Evolutionary conservation across 2,797 vertebrate species (phyloP), one percentile per base, ranked within the genome.

Genomic region (Peromyscus nudipes): DNA sequence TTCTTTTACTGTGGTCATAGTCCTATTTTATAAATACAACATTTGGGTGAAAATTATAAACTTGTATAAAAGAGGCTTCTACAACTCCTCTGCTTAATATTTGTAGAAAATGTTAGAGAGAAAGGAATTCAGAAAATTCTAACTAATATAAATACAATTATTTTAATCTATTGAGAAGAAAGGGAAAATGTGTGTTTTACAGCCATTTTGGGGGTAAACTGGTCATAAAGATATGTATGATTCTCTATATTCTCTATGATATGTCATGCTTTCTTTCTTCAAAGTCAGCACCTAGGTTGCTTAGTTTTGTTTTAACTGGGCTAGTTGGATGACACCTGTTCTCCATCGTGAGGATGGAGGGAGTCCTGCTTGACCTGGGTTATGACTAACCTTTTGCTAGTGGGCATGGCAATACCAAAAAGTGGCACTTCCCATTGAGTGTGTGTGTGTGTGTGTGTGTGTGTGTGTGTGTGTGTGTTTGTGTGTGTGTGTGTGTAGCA

Each of bases 1-100:
- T 85, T 49, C 21, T 95, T 93, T 19, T 71, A 55, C 27, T 87
- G 88, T 69, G 65, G 40, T 91, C 37, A 49, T 27, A 94, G 52
- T 29, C 14, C 34, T 92, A 43, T 55, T 43, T 86, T 95, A 87
- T 23, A 17, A 76, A 71, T n/a, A 62, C 34, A 87, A 40, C 34
- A 69, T 71, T 27, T 87, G 34, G 34, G 29, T 62, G 27, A 62
- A 89, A 89, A 76, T 76, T 34, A 62, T 40, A 87, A 71, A 12
- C 23, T 75, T 31, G 10, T 23, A 75, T 76, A 60, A 34, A 76
- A 60, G 16, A 88, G 9, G 40, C n/a, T 34, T 34, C 17, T 62
- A 76, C 11, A 75, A 23, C 1, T 10, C 23, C 49, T 40, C 60
- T 76, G 2, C 13, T 14, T 65, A 79, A 6, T 14, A 37, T 79